Percentiles rank a stretch among this genome's conserved stretches.
phyloP scores from a whole-genome alignment of 2,113 vertebrate genomes.

The Syngnathoides biaculeatus region DNA sequence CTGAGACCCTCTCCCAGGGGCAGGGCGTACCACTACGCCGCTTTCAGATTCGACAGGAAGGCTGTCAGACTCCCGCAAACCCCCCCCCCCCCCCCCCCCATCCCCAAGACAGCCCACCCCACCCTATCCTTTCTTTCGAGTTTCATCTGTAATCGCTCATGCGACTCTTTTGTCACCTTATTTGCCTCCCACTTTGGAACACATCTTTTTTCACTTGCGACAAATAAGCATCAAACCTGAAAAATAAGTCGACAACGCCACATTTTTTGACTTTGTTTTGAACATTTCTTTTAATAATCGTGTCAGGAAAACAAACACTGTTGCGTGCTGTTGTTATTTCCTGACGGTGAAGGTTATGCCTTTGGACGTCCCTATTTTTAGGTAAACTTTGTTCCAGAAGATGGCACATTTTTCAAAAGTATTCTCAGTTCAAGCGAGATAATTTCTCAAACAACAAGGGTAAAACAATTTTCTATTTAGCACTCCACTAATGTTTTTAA shows the following conservation, averaged over 20 bases:
- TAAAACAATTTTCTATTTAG: conserved; percentile 13
- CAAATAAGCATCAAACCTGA: conserved; percentile 27
- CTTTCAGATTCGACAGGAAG: conserved; percentile 58
- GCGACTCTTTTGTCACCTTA: conserved; percentile 42
- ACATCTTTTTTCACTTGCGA: conserved; percentile 27
- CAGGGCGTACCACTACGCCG: conserved; percentile 50
- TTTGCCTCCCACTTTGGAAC: conserved; percentile 65
- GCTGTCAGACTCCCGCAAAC: conserved; percentile 59
- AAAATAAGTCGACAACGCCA: conserved; percentile 26
- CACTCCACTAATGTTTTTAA: not conserved
- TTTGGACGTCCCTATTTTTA: conserved; percentile 53
- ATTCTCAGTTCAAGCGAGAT: conserved; percentile 34
- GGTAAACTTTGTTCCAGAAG: conserved; percentile 27
- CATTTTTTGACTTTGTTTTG: not conserved
- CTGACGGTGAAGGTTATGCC: conserved; percentile 27
- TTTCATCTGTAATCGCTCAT: conserved; percentile 66
- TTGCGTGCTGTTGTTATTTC: conserved; percentile 13
- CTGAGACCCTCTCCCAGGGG: conserved; percentile 52
- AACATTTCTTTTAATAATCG: conserved; percentile 1
- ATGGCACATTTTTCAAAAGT: conserved; percentile 36
- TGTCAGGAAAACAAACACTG: conserved; percentile 17
- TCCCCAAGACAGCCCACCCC: too few species aligned
- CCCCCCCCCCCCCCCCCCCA: conserved; percentile 45
- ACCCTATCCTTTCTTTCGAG: conserved; percentile 49
- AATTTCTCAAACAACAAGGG: conserved; percentile 26